Evolutionary conservation across 92 coral and sea anemone genomes (phyloP), one percentile per base, ranked within the genome.

Genomic region (Chrysogorgia sp.): DNA sequence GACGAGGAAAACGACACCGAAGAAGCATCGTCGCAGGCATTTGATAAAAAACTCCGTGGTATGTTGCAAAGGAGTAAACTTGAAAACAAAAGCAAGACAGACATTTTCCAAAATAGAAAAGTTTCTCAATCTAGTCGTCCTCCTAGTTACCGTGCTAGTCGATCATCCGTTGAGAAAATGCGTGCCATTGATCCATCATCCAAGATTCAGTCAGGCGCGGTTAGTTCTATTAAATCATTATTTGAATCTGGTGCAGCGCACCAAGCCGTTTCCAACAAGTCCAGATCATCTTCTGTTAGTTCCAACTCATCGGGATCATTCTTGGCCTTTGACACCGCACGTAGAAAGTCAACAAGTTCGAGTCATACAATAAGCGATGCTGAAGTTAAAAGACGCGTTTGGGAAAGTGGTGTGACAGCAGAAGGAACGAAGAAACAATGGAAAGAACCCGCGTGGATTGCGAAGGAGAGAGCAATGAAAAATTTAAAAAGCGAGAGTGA

Each of bases 21-120:
- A 19, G 86, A 85, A 3, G 64, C 82, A 26, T 87, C 90, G 10
- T 91, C 97, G 14, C 89, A 85, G 85, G 88, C 96, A 8, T 96
- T 96, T 62, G 97, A 96, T 80, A 97, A 96, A 67, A 96, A 96
- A 81, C 80, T 96, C 14, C 86, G 90, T 77, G 81, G 86, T 58
- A 58, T 96, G 9, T 70, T 96, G 82, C 97, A 89, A 33, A 33
- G 34, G 37, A 49, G 56, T 72, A 72, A 53, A 52, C 48, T 72
- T 34, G 79, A 72, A 17, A 72, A 58, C 59, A 72, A 35, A 56
- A 72, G 79, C 55, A 72, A 56, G 29, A 72, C 64, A 28, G 79
- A 72, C 28, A 22, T 72, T 22, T 65, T 53, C 33, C 62, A 10
- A 26, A n/a, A 6, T 24, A 52, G 65, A 28, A 72, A 41, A 72